Evolutionary conservation across 1,140 invertebrate species (phyloP), one percentile per base, ranked within the genome.

Genomic region (Pararge aegeria): DNA sequence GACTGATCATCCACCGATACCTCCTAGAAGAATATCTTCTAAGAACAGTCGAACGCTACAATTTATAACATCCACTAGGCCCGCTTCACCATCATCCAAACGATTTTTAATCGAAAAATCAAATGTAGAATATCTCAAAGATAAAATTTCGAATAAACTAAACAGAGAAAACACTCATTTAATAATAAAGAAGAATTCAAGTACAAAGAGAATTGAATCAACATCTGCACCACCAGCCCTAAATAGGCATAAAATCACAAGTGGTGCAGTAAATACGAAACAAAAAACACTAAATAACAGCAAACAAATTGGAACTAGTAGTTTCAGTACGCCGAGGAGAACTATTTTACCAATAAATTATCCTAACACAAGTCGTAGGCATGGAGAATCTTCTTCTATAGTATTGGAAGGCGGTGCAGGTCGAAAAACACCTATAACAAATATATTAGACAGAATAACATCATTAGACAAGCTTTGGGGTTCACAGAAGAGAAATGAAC

Each of bases 1-100:
- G 66, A 66, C 38, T 49, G 66, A 71, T 2, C 75, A 77, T 63
- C 92, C 93, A 34, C 94, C 94, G 2, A 93, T 92, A n/a, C 94
- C 94, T 1, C 94, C 94, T 0, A 90, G 91, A 73, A 90, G 95
- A 63, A 92, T 92, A 71, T 96, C 95, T 0, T 96, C 95, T 0
- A 93, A 93, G 69, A 93, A 94, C 54, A 95, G 93, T 81, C 92
- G 92, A 24, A 95, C 94, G 5, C 77, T 95, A 1, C 91, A 92
- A 76, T 77, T 95, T 13, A 93, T 94, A n/a, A 92, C 93, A 1
- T 92, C 91, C 16, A 87, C 90, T 68, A 87, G 80, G 64, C 68
- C 78, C 49, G 55, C 60, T 20, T 74, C 73, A 16, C 61, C 68
- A 12, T 73, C 78, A 30, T 58, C 78, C 1, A 75, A 76, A 30